Evolutionary conservation across 2,113 vertebrate genomes (phyloP).

Genomic region (Cyprinus carpio): DNA sequence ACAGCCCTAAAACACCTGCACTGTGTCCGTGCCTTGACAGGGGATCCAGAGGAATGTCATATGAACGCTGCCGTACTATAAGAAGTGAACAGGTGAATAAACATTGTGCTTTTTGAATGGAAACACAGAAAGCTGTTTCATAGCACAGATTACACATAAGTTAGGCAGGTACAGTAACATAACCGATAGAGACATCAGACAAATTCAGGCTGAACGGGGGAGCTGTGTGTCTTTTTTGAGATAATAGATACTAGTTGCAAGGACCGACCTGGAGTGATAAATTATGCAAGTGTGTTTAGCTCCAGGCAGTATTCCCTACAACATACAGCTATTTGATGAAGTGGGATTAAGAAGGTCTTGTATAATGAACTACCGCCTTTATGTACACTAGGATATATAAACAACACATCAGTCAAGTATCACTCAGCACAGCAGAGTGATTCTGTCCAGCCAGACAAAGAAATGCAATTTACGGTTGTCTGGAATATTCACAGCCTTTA

Average conservation of each 20-base stretch:
- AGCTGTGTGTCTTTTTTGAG: constrained; percentile 68
- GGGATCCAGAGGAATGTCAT: constrained; percentile 19
- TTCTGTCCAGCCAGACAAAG: constrained; percentile 54
- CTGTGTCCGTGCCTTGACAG: constrained; percentile 57
- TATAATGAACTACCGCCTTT: constrained; percentile 69
- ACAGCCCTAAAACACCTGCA: constrained; percentile 78
- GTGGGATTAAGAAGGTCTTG: constrained; percentile 67
- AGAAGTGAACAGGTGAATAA: constrained; percentile 34
- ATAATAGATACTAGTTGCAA: constrained; percentile 69
- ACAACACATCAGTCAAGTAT: constrained; percentile 63
- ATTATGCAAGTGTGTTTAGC: constrained; percentile 74
- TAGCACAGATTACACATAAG: neutral
- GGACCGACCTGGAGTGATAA: constrained; percentile 72
- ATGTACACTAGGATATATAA: constrained; percentile 56
- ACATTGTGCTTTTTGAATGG: neutral
- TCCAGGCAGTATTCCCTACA: constrained; percentile 69
- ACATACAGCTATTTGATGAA: constrained; percentile 71
- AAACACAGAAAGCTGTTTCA: neutral
- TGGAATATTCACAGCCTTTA: constrained; percentile 73
- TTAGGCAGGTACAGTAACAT: neutral
- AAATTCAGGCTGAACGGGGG: constrained; percentile 63
- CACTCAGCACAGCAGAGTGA: neutral
- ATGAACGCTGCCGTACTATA: neutral
- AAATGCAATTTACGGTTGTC: constrained; percentile 71
- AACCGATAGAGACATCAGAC: constrained; percentile 61